Percentiles rank a stretch among this genome's conserved stretches.
phyloP scores from a whole-genome alignment of 2,797 vertebrate species.

The Heliangelus exortis region DNA sequence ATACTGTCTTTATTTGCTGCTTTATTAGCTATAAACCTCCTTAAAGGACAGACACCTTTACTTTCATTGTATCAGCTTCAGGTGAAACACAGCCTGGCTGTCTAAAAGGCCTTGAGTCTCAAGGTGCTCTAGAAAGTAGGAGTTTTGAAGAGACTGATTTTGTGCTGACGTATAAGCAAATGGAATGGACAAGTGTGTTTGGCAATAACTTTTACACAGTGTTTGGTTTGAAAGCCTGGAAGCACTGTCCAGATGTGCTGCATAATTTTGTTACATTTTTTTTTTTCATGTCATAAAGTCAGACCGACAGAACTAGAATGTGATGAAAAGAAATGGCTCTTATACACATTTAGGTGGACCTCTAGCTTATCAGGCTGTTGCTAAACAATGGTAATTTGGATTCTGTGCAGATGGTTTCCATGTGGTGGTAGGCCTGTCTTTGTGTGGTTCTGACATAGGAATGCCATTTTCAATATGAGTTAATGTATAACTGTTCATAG shows the following conservation, averaged over 20 bases:
- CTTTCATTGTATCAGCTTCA: neutral
- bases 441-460: neutral
- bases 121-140: neutral
- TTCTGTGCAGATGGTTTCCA: neutral
- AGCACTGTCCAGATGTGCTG: slow-evolving; percentile 11
- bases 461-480: neutral
- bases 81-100: neutral
- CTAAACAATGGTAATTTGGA: neutral
- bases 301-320: neutral
- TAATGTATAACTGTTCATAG: neutral
- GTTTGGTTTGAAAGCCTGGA: slow-evolving; percentile 9
- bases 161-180: neutral
- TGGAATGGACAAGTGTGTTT: slow-evolving; percentile 19
- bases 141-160: neutral
- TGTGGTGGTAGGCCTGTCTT: neutral
- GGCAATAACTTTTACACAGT: neutral
- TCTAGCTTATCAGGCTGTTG: neutral
- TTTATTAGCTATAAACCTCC: neutral
- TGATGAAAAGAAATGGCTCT: slow-evolving; percentile 7
- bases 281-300: slow-evolving; percentile 4
- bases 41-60: neutral
- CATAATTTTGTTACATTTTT: neutral
- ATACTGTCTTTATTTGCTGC: slow-evolving; percentile 4
- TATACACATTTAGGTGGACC: neutral
- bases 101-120: neutral